Percentiles rank a stretch among this genome's conserved stretches.
phyloP scores from a whole-genome alignment of 2,888 invertebrate species.

The Urechis unicinctus region DNA sequence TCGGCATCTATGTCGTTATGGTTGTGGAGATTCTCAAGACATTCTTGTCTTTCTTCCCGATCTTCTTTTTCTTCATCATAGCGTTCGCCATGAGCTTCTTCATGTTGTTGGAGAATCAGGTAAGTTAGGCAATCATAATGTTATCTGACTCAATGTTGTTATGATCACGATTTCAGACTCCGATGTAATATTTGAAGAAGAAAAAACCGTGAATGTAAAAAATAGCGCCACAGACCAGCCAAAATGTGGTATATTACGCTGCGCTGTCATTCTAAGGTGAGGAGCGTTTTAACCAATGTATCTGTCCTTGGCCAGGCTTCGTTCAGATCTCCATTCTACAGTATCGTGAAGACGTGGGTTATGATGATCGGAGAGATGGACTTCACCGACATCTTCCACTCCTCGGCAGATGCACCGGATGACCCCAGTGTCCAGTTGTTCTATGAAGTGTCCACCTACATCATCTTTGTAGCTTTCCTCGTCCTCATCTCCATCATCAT shows the following conservation, averaged over 20 bases:
- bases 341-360: conserved; percentile 67
- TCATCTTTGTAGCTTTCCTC: neutral
- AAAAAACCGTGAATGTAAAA: too few relatives aligned
- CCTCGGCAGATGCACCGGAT: conserved; percentile 24
- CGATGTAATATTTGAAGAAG: too few relatives aligned
- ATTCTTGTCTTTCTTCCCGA: conserved; percentile 45
- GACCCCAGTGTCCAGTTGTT: neutral
- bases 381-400: conserved; percentile 62
- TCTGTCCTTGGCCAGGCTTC: conserved; percentile 31
- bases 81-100: conserved; percentile 46
- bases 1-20: conserved; percentile 51
- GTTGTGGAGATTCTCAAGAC: conserved; percentile 47
- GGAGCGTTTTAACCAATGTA: too few relatives aligned
- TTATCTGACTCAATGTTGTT: too few relatives aligned
- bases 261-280: too few relatives aligned
- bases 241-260: too few relatives aligned
- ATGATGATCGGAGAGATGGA: conserved; percentile 90
- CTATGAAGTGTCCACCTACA: conserved; percentile 2
- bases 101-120: conserved; percentile 40
- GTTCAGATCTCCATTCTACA: conserved; percentile 31
- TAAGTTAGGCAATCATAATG: too few relatives aligned
- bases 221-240: too few relatives aligned
- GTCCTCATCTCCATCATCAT: neutral
- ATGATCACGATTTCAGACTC: too few relatives aligned
- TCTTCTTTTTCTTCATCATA: conserved; percentile 46